phyloP scores from a whole-genome alignment of 2,113 vertebrate genomes.

The Cynoglossus semilaevis region DNA sequence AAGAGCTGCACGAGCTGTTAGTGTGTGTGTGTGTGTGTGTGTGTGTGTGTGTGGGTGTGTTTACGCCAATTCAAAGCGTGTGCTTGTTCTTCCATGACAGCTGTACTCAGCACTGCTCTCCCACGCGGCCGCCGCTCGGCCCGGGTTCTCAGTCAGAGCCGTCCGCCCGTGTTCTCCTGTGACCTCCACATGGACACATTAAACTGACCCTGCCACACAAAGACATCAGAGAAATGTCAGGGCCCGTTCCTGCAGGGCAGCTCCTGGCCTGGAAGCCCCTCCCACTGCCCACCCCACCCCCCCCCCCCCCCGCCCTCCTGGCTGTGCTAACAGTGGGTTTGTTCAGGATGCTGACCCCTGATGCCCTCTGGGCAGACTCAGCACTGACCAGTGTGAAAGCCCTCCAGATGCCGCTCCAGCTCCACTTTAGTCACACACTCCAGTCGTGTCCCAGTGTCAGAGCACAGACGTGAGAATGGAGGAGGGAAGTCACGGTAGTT shows the following conservation, averaged over 20 bases:
- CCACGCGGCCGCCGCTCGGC: slow-evolving; percentile 38
- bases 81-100: slow-evolving; percentile 37
- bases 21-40: neutral
- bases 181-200: slow-evolving; percentile 52
- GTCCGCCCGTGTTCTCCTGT: slow-evolving; percentile 37
- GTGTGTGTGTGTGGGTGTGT: neutral
- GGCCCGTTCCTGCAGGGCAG: slow-evolving; percentile 62
- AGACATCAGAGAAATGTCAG: slow-evolving; percentile 68
- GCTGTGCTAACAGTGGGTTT: slow-evolving; percentile 72
- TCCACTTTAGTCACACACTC: slow-evolving; percentile 59
- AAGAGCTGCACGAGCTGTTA: neutral
- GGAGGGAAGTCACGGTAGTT: slow-evolving; percentile 59
- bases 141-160: slow-evolving; percentile 23
- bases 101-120: slow-evolving; percentile 31
- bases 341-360: slow-evolving; percentile 71
- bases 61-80: slow-evolving; percentile 20
- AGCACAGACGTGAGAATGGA: slow-evolving; percentile 55
- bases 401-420: slow-evolving; percentile 73
- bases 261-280: slow-evolving; percentile 16
- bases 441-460: slow-evolving; percentile 57
- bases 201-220: slow-evolving; percentile 61
- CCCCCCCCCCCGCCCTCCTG: slow-evolving; percentile 38
- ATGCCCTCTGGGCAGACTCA: slow-evolving; percentile 72
- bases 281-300: slow-evolving; percentile 20
- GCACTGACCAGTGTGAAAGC: slow-evolving; percentile 69